Evolutionary conservation across 2,888 invertebrate genomes (phyloP), one percentile per base, ranked within the genome.

Genomic region (Campaea margaritaria): DNA sequence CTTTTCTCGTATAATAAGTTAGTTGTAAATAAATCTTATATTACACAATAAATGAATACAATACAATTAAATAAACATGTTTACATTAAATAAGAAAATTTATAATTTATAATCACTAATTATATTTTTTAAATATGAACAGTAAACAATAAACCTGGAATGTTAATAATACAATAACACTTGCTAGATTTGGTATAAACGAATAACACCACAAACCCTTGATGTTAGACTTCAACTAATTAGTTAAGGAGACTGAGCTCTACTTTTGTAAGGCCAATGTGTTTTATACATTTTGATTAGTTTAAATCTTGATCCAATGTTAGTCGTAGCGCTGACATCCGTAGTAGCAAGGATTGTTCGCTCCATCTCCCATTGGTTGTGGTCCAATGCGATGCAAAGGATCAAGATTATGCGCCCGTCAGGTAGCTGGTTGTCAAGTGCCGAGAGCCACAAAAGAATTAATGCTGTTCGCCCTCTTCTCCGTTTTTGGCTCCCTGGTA

Each of bases 381-480:
- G 82, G 75, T 74, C 83, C 85, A 84, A 82, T 81, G 86, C 83
- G 83, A 77, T 79, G 78, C 78, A 79, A 81, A 83, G 91, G 90
- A 88, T 87, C 90, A 82, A 86, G 86, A 87, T 81, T 76, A 83
- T 80, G 85, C 87, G 83, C 83, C 84, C 89, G 90, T 92, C 90
- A 92, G 86, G 93, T 87, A 82, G 93, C 93, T 91, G 93, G 93
- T 93, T 94, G 94, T 94, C 94, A 94, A 93, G 94, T 94, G 93
- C 94, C 94, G 89, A 94, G 95, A 88, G 95, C 94, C 93, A 96
- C 94, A 93, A 94, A 95, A 90, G 95, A 95, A 91, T 94, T 96
- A 96, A 96, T 95, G 95, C 94, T 96, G 96, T 95, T 96, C 95
- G 95, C 94, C 95, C 96, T 96, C 96, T 95, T 96, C 96, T 96